Conservation (phyloP, 1,140 invertebrate species). For the Conus betulinus region DNA sequence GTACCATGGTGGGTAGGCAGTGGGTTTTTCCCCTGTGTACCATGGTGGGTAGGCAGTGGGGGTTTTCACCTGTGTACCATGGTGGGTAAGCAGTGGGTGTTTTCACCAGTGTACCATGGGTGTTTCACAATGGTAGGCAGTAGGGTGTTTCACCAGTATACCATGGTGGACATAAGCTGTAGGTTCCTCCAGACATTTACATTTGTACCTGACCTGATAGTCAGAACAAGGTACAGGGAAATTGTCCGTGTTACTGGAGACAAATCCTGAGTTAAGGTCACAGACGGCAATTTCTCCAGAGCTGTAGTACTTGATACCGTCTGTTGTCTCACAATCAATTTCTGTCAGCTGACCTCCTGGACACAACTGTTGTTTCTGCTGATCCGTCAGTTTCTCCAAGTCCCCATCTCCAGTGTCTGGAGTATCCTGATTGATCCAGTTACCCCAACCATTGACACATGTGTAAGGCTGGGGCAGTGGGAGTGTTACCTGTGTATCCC, state of each 20-base stretch:
- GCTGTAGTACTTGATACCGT: slow-evolving; percentile 19
- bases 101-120: too few relatives aligned
- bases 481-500: not conserved
- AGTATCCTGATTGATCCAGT: slow-evolving; percentile 63
- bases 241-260: slow-evolving; percentile 38
- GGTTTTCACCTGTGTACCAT: slow-evolving; percentile 3
- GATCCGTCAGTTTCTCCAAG: slow-evolving; percentile 48
- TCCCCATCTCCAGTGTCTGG: slow-evolving; percentile 58
- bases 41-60: not conserved
- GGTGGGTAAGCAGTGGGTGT: slow-evolving; percentile 27
- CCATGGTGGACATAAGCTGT: slow-evolving; percentile 8
- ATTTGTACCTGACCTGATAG: slow-evolving; percentile 69
- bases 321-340: slow-evolving; percentile 54
- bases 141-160: slow-evolving; percentile 18
- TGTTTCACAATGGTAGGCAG: too few relatives aligned
- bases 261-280: slow-evolving; percentile 28
- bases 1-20: slow-evolving; percentile 5
- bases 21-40: slow-evolving; percentile 13
- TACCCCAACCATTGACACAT: slow-evolving; percentile 55
- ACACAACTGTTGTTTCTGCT: slow-evolving; percentile 26
- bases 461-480: slow-evolving; percentile 32
- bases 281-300: slow-evolving; percentile 29
- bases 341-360: slow-evolving; percentile 23
- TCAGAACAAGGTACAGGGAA: slow-evolving; percentile 59
- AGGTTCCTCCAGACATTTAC: slow-evolving; percentile 57